Percentiles rank a stretch among this genome's conserved stretches.
Evolutionary conservation across 2,888 invertebrate genomes (phyloP).

Genomic region (Dicyrtomina minuta): DNA sequence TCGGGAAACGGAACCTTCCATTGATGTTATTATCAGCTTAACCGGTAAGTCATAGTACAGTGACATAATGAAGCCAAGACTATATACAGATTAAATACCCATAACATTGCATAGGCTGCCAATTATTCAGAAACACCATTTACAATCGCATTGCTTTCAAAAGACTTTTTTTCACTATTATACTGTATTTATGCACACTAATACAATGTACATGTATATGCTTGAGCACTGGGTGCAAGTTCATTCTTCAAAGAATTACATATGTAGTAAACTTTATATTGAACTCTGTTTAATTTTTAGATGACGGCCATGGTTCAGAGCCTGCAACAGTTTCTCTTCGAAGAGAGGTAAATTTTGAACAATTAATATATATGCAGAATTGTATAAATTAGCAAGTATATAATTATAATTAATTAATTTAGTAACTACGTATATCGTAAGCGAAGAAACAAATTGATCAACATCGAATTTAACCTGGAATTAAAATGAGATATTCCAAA

Average conservation of each 20-base stretch:
- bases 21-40: slow-evolving; percentile 79
- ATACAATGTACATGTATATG: neutral
- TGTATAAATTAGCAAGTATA: no score
- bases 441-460: no score
- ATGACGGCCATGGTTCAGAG: slow-evolving; percentile 62
- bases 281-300: slow-evolving; percentile 25
- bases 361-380: no score
- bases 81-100: neutral
- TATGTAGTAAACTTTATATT: neutral
- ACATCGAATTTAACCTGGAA: no score
- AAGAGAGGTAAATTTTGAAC: no score
- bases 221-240: neutral
- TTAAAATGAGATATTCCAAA: no score
- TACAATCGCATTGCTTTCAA: neutral
- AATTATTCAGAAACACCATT: neutral
- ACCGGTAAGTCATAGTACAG: slow-evolving; percentile 62
- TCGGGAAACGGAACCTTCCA: slow-evolving; percentile 67
- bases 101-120: neutral
- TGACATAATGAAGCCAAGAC: neutral
- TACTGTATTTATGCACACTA: neutral
- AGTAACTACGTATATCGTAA: no score
- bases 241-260: neutral
- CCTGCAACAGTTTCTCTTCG: slow-evolving; percentile 77
- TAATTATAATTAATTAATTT: no score
- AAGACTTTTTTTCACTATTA: neutral